A percentile compares a stretch with the other conserved stretches of the same genome.
phyloP scores from a whole-genome alignment of 2,113 vertebrate species.

The Ursus arctos region DNA sequence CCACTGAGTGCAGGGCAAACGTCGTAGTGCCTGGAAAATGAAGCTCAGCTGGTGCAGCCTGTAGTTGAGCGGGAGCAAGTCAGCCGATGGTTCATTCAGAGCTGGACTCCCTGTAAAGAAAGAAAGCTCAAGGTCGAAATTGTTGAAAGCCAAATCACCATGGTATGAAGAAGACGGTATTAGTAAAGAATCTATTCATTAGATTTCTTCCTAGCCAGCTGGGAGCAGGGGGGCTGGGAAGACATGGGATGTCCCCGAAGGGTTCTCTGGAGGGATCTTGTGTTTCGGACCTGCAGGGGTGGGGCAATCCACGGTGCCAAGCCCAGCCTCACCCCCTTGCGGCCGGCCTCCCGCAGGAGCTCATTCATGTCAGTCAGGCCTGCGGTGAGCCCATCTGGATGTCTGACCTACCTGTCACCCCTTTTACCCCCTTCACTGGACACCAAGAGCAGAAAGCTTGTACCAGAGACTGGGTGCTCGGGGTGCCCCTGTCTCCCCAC shows the following conservation, averaged over 20 bases:
- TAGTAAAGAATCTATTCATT: background rate
- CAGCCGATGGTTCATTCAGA: background rate
- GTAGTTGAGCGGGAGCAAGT: background rate
- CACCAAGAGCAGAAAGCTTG: background rate
- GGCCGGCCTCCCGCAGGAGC: background rate
- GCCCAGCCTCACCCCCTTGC: background rate
- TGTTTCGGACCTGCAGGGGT: background rate
- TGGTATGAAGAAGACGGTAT: background rate
- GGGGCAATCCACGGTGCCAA: background rate
- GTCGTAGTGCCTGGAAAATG: background rate
- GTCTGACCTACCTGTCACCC: background rate
- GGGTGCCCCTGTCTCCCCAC: rapidly evolving
- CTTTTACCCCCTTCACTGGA: rapidly evolving
- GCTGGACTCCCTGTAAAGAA: background rate
- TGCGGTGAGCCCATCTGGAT: background rate
- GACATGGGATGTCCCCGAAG: background rate
- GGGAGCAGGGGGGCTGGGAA: background rate
- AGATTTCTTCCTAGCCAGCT: background rate
- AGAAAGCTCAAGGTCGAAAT: background rate
- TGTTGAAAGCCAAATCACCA: background rate
- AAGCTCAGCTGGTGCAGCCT: background rate
- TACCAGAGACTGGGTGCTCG: background rate
- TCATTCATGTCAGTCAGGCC: background rate
- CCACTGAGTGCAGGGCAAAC: background rate
- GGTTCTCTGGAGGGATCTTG: background rate